A percentile compares a stretch with the other conserved stretches of the same genome.
Conservation (phyloP, 1,140 invertebrate species). For the Samia ricini region DNA sequence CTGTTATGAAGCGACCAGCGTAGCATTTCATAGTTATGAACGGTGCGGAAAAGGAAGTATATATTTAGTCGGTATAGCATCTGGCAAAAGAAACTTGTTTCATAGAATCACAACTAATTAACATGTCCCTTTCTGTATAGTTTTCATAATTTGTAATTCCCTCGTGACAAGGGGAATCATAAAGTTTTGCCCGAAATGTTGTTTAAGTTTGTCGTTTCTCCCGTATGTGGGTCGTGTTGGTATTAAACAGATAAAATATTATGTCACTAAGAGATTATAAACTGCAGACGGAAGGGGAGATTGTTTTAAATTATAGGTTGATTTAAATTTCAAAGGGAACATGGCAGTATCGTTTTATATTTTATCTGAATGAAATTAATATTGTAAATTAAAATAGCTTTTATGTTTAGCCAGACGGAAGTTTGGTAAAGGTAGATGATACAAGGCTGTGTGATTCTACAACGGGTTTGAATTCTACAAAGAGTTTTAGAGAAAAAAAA, state of each 20-base stretch:
- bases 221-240: slow-evolving; percentile 31
- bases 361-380: not conserved
- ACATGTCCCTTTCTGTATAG: slow-evolving; percentile 49
- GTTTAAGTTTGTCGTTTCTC: slow-evolving; percentile 32
- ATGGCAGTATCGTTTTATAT: not conserved
- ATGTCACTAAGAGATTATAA: slow-evolving; percentile 23
- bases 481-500: too few relatives aligned
- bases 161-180: slow-evolving; percentile 42
- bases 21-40: slow-evolving; percentile 73
- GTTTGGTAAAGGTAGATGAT: not conserved
- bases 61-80: slow-evolving; percentile 69
- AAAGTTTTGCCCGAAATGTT: slow-evolving; percentile 35
- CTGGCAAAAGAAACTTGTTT: slow-evolving; percentile 60
- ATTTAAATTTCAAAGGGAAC: not conserved
- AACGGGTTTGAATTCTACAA: too few relatives aligned
- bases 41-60: slow-evolving; percentile 72
- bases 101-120: slow-evolving; percentile 68
- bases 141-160: slow-evolving; percentile 52
- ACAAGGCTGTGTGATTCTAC: too few relatives aligned
- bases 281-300: slow-evolving; percentile 2
- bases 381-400: not conserved
- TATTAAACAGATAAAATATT: slow-evolving; percentile 40
- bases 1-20: slow-evolving; percentile 60
- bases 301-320: slow-evolving; percentile 1
- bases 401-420: not conserved